Evolutionary conservation across 2,113 vertebrate species (phyloP).

Genomic region (Mastomys coucha): DNA sequence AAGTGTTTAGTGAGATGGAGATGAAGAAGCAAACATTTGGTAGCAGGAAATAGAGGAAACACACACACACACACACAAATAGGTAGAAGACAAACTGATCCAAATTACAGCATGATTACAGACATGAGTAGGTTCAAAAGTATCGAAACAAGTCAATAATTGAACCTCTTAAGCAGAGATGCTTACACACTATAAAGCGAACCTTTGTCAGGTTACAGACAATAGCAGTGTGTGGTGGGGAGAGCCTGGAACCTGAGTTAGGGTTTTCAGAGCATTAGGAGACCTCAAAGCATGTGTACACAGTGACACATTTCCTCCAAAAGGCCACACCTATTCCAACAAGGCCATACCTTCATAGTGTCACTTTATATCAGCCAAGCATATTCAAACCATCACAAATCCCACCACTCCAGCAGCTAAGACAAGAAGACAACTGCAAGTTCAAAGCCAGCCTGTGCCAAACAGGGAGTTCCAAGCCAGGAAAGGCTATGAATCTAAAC

Average conservation of each 20-base stretch:
- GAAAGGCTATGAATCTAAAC: no score
- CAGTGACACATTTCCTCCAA: no score
- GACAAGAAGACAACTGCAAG: background rate
- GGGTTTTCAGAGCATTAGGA: no score
- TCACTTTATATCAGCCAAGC: no score
- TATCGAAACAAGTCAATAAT: background rate
- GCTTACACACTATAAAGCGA: background rate
- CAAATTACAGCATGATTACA: background rate
- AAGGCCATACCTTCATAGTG: no score
- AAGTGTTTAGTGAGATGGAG: background rate
- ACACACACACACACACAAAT: background rate
- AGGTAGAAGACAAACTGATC: background rate
- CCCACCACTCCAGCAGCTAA: background rate
- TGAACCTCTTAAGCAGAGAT: background rate
- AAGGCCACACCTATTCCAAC: no score
- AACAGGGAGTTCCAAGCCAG: background rate
- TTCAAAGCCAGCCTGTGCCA: background rate
- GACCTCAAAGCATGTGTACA: no score
- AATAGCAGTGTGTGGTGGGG: background rate
- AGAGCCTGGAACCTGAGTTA: no score
- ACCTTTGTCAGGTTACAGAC: background rate
- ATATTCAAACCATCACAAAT: no score
- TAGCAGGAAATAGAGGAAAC: background rate
- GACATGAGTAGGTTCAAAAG: background rate
- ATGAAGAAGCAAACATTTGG: background rate